A percentile compares a stretch with the other conserved stretches of the same genome.
Evolutionary conservation across 2,797 vertebrate genomes (phyloP).

Genomic region (Paratrypauchen microcephalus): DNA sequence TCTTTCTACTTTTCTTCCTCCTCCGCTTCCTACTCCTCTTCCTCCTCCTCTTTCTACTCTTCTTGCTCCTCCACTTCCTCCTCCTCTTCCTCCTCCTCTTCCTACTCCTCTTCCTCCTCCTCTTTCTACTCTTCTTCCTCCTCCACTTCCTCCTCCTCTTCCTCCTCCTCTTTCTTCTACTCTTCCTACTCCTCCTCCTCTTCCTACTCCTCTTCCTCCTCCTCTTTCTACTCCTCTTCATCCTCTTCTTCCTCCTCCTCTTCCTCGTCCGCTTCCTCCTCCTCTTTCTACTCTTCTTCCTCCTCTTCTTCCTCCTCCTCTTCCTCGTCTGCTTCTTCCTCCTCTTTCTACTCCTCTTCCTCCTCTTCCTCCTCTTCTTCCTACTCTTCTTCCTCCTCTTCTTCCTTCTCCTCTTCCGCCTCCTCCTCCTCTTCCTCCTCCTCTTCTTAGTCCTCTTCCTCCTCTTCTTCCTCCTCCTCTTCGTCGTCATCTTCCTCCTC

Average conservation of each 20-base stretch:
- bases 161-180: too few relatives aligned
- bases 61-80: slow-evolving; percentile 12
- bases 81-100: slow-evolving; percentile 13
- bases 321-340: too few relatives aligned
- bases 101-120: too few relatives aligned
- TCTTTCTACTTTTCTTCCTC: too few relatives aligned
- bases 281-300: slow-evolving; percentile 14
- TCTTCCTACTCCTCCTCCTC: slow-evolving; percentile 21
- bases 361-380: slow-evolving; percentile 10
- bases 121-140: not conserved
- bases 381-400: slow-evolving; percentile 7
- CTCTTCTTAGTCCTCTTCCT: slow-evolving; percentile 19
- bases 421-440: not conserved
- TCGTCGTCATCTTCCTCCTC: slow-evolving; percentile 9
- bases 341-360: slow-evolving; percentile 15
- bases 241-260: slow-evolving; percentile 10
- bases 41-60: slow-evolving; percentile 20
- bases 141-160: slow-evolving; percentile 26
- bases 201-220: too few relatives aligned
- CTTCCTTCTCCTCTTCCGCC: slow-evolving; percentile 23
- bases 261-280: too few relatives aligned
- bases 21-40: slow-evolving; percentile 4
- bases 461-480: slow-evolving; percentile 11
- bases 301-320: slow-evolving; percentile 10
- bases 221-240: slow-evolving; percentile 13